Evolutionary conservation across 2,113 vertebrate species (phyloP).

Genomic region (Crocuta crocuta): DNA sequence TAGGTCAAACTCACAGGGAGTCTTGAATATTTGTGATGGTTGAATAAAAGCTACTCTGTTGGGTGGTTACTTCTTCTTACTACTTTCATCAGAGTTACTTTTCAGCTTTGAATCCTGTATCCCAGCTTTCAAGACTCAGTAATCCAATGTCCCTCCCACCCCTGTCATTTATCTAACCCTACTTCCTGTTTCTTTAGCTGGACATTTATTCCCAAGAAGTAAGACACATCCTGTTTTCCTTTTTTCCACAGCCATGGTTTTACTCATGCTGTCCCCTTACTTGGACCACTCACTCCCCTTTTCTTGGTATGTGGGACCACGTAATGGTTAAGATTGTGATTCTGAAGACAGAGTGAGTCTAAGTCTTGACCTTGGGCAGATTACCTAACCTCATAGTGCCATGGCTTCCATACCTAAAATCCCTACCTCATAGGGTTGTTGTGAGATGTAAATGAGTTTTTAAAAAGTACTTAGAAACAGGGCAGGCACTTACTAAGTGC

Average conservation of each 20-base stretch:
- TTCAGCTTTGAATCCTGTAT: not conserved
- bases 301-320: not conserved
- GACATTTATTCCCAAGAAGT: not conserved
- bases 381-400: not conserved
- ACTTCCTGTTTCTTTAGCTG: not conserved
- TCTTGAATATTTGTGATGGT: constrained; percentile 24
- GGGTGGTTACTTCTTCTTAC: not conserved
- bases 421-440: not conserved
- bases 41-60: not conserved
- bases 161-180: not conserved
- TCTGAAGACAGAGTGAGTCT: not conserved
- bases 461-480: not conserved
- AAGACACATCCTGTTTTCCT: not conserved
- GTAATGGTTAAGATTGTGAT: not conserved
- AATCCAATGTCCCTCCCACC: not conserved
- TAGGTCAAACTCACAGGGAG: not conserved
- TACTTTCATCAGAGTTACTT: not conserved
- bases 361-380: not conserved
- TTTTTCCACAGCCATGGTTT: not conserved
- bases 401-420: not conserved
- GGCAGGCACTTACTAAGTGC: not conserved
- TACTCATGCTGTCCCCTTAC: not conserved
- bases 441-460: not conserved
- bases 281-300: not conserved
- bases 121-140: not conserved